A percentile compares a stretch with the other conserved stretches of the same genome.
Conservation (phyloP, 2,113 vertebrate species). For the Xiphophorus hellerii region DNA sequence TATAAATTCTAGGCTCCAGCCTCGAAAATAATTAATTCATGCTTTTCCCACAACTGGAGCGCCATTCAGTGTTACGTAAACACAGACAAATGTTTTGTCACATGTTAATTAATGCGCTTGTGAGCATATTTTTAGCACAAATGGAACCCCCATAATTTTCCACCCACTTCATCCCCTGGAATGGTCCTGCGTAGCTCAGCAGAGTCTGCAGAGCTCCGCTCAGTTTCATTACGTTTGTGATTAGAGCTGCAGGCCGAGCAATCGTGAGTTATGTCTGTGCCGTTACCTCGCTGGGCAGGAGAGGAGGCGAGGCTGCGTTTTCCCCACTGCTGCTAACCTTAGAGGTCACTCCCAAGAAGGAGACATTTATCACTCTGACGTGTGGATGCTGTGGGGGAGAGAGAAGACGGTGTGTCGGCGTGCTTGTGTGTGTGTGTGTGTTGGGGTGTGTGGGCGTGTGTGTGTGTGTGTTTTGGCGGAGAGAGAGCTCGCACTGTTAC, state of each 20-base stretch:
- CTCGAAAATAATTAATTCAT: background rate
- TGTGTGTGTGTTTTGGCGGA: constrained; percentile 9
- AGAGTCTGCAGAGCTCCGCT: constrained; percentile 41
- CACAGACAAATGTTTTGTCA: background rate
- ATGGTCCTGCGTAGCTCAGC: constrained; percentile 30
- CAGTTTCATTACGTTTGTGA: constrained; percentile 75
- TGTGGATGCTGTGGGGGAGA: constrained; percentile 54
- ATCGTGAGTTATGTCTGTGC: constrained; percentile 62
- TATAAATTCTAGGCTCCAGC: no score
- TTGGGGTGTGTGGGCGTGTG: background rate
- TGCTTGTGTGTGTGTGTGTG: constrained; percentile 1
- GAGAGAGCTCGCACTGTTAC: constrained; percentile 13
- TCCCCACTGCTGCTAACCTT: constrained; percentile 70
- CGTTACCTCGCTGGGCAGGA: constrained; percentile 56
- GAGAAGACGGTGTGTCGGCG: constrained; percentile 11
- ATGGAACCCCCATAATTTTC: background rate
- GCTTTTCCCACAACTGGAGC: background rate
- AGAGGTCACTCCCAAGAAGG: constrained; percentile 69
- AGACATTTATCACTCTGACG: constrained; percentile 73
- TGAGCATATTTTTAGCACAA: constrained; percentile 7
- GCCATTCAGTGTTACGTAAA: background rate
- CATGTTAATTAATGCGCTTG: background rate
- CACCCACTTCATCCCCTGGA: background rate
- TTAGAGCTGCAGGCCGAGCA: constrained; percentile 54
- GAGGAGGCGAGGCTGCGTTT: constrained; percentile 47